phyloP scores from a whole-genome alignment of 2,888 invertebrate species.

The Linnaemya vulpina region DNA sequence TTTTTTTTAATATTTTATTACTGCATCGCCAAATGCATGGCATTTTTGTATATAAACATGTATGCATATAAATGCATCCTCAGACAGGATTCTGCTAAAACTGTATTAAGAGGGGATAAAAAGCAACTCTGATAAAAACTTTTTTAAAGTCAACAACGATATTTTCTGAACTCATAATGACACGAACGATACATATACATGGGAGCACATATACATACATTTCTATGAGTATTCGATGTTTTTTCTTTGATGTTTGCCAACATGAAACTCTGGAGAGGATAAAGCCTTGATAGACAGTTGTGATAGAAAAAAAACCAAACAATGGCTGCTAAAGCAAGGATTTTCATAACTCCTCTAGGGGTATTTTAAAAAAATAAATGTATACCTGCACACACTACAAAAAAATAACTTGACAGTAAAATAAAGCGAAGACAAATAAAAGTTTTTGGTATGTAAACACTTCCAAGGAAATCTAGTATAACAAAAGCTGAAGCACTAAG shows the following conservation, averaged over 20 bases:
- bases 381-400: neutral
- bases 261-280: conserved; percentile 57
- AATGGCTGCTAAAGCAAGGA: conserved; percentile 22
- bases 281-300: conserved; percentile 35
- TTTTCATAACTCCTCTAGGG: conserved; percentile 49
- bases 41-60: neutral
- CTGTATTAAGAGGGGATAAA: conserved; percentile 53
- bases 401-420: conserved; percentile 53
- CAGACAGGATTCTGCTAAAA: conserved; percentile 57
- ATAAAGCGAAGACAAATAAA: conserved; percentile 51
- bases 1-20: conserved; percentile 34
- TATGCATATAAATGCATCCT: neutral
- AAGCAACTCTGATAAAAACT: conserved; percentile 48
- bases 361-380: conserved; percentile 26
- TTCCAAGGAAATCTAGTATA: neutral
- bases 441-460: conserved; percentile 21
- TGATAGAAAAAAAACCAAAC: conserved; percentile 29
- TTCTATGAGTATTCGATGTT: neutral
- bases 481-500: conserved; percentile 18
- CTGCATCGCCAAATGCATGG: neutral
- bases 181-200: conserved; percentile 25
- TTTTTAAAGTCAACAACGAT: conserved; percentile 61
- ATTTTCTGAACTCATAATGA: conserved; percentile 59
- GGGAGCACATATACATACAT: neutral
- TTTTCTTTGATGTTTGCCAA: conserved; percentile 59